These are phyloP conservation scores for Tridacna gigas DNA, from an alignment of 2,888 invertebrate species.

Conservation along the genomic window DNA sequence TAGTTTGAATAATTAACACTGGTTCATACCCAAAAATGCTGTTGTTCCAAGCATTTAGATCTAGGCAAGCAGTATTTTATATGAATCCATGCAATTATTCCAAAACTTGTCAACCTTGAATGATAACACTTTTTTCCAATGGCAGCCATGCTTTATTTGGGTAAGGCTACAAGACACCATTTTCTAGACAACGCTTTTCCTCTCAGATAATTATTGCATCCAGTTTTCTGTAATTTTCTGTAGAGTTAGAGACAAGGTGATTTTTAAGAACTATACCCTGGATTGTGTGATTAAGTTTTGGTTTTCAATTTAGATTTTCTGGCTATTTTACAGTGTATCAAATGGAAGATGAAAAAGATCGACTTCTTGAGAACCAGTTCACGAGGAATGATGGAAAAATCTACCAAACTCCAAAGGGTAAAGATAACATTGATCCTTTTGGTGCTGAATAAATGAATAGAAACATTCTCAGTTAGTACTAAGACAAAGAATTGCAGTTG, in stretches of 20 bases:
- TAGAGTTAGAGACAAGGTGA: background rate
- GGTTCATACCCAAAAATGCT: no score
- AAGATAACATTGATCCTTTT: background rate
- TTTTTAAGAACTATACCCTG: background rate
- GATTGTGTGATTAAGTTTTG: background rate
- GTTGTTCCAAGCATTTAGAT: no score
- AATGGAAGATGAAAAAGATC: constrained; percentile 73
- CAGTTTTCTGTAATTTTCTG: constrained; percentile 4
- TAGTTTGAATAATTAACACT: no score
- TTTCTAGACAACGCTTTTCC: background rate
- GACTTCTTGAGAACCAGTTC: constrained; percentile 70
- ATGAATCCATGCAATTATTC: no score
- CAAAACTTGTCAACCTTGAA: no score
- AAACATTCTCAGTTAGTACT: no score
- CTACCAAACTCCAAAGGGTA: constrained; percentile 78
- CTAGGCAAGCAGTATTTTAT: no score
- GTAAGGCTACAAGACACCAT: background rate
- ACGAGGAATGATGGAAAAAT: constrained; percentile 75
- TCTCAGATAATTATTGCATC: constrained; percentile 6
- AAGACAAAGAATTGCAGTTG: no score
- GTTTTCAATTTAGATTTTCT: background rate
- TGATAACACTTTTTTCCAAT: no score
- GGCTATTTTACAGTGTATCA: constrained; percentile 66
- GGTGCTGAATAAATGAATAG: no score
- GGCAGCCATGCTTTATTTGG: background rate